Percentiles rank a stretch among this genome's conserved stretches.
Evolutionary conservation across 2,797 vertebrate genomes (phyloP).

Genomic region (Micropoecilia bifurca): DNA sequence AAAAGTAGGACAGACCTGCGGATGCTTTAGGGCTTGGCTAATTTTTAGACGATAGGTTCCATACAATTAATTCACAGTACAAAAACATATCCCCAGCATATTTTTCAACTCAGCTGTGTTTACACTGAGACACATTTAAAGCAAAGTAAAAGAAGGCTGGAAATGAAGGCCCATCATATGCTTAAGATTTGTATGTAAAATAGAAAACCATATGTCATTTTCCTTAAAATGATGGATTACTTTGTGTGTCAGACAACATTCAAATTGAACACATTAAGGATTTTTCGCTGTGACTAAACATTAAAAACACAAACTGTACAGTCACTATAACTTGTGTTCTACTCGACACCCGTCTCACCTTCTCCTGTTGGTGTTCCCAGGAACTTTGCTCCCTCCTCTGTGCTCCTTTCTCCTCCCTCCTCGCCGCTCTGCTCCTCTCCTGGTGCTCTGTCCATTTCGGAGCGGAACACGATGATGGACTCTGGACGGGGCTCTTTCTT

Average conservation of each 20-base stretch:
- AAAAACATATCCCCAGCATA: background rate
- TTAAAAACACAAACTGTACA: background rate
- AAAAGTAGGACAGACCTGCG: background rate
- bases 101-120: background rate
- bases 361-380: conserved; percentile 87
- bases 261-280: background rate
- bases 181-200: background rate
- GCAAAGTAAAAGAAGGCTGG: background rate
- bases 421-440: conserved; percentile 86
- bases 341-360: conserved; percentile 75
- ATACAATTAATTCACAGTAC: background rate
- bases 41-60: background rate
- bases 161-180: background rate
- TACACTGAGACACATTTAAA: background rate
- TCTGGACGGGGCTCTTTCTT: conserved; percentile 93
- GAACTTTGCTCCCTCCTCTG: conserved; percentile 92
- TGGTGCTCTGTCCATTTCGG: conserved; percentile 86
- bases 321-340: background rate
- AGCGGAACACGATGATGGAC: conserved; percentile 95
- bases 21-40: background rate
- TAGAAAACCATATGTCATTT: background rate
- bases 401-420: conserved; percentile 83
- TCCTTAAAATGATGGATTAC: background rate
- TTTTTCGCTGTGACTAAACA: background rate
- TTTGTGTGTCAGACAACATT: background rate